Evolutionary conservation across 1,140 invertebrate genomes (phyloP).

Genomic region (Euura lappo): DNA sequence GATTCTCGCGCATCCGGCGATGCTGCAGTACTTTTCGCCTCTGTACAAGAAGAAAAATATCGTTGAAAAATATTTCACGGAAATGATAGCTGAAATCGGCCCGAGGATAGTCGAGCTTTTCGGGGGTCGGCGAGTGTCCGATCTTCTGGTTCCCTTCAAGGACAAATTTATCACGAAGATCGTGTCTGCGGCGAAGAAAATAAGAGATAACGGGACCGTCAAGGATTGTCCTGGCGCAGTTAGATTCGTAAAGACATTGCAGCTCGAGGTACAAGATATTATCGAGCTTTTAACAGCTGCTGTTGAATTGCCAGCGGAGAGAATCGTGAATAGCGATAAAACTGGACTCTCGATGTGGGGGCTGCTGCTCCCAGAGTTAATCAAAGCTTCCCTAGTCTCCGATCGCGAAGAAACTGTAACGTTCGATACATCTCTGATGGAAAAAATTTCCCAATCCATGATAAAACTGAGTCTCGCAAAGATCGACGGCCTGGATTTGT

Average conservation of each 20-base stretch:
- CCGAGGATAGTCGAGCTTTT: constrained; percentile 27
- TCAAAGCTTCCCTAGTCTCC: constrained; percentile 24
- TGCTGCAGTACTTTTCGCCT: constrained; percentile 64
- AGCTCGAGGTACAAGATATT: constrained; percentile 29
- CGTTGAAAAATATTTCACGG: constrained; percentile 52
- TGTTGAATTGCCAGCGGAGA: constrained; percentile 31
- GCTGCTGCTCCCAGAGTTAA: constrained; percentile 39
- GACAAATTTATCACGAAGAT: constrained; percentile 44
- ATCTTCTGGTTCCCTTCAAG: constrained; percentile 39
- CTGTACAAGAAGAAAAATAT: constrained; percentile 49
- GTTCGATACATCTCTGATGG: constrained; percentile 32
- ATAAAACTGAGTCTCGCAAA: constrained; percentile 22
- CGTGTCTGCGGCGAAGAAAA: constrained; percentile 31
- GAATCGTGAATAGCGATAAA: constrained; percentile 35
- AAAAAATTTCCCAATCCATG: constrained; percentile 31
- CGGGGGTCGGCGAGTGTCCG: constrained; percentile 18
- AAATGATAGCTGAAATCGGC: constrained; percentile 54
- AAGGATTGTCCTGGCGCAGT: constrained; percentile 14
- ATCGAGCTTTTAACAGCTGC: constrained; percentile 34
- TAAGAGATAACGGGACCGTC: constrained; percentile 8
- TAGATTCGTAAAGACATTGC: constrained; percentile 40
- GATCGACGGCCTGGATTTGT: constrained; percentile 55
- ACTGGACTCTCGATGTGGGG: constrained; percentile 42
- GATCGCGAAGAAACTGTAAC: constrained; percentile 7
- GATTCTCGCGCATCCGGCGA: constrained; percentile 61